phyloP scores from a whole-genome alignment of 2,888 invertebrate genomes.

The Bursaphelenchus okinawaensis region DNA sequence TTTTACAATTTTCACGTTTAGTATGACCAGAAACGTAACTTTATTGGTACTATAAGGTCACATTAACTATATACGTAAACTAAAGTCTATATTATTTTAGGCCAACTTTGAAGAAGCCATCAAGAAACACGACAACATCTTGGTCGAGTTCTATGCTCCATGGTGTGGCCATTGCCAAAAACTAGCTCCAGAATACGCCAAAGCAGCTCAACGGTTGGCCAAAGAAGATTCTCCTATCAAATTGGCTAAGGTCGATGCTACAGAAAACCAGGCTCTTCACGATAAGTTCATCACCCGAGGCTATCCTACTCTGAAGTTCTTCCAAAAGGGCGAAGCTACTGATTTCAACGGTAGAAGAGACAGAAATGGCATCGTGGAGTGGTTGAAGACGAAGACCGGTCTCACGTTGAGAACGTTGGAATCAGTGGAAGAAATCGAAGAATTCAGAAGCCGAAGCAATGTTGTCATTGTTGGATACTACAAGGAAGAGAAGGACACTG shows the following conservation, averaged over 20 bases:
- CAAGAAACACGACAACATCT: conserved; percentile 75
- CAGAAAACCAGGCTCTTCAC: conserved; percentile 80
- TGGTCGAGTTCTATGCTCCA: conserved; percentile 81
- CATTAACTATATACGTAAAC: not conserved
- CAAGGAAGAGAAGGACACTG: conserved; percentile 72
- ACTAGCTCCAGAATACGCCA: conserved; percentile 77
- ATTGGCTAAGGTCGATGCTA: conserved; percentile 93
- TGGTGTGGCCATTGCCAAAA: conserved; percentile 89
- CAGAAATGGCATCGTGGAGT: conserved; percentile 82
- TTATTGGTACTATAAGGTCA: too few species aligned
- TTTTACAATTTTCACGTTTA: not conserved
- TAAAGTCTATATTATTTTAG: conserved; percentile 32
- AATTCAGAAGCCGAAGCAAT: conserved; percentile 73
- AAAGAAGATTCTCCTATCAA: conserved; percentile 78
- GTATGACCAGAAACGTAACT: not conserved
- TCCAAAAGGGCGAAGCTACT: conserved; percentile 74
- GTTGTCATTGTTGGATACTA: conserved; percentile 87
- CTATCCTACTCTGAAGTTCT: conserved; percentile 96
- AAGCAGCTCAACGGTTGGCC: conserved; percentile 78
- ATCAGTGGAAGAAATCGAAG: conserved; percentile 75
- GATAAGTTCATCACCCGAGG: conserved; percentile 82
- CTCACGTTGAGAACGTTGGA: conserved; percentile 79
- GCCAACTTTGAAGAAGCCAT: conserved; percentile 80
- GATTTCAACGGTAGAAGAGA: conserved; percentile 90
- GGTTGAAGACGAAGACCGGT: conserved; percentile 94